A percentile compares a stretch with the other conserved stretches of the same genome.
Conservation (phyloP, 1,140 invertebrate species). For the Neodiprion lecontei region DNA sequence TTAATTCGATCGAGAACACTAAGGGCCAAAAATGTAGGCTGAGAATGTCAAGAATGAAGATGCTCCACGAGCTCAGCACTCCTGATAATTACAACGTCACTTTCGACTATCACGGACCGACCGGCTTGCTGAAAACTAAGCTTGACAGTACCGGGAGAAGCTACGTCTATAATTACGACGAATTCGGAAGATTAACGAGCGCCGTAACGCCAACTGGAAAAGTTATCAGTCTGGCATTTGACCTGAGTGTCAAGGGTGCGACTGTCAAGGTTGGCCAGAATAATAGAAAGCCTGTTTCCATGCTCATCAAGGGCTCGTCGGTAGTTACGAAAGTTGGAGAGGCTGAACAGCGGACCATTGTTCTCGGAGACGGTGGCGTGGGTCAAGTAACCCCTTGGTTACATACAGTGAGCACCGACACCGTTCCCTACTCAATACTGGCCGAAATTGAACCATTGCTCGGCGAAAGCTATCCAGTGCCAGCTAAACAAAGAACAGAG, state of each 20-base stretch:
- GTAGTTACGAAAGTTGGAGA: conserved; percentile 83
- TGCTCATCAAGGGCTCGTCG: conserved; percentile 86
- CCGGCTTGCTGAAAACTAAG: conserved; percentile 86
- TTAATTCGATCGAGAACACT: conserved; percentile 94
- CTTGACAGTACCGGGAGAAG: conserved; percentile 89
- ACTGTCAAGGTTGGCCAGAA: conserved; percentile 85
- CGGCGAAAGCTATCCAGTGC: conserved; percentile 89
- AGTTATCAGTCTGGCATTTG: conserved; percentile 84
- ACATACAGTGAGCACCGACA: conserved; percentile 84
- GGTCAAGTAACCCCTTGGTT: conserved; percentile 81
- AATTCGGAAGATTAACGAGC: conserved; percentile 88
- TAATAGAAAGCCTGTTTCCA: conserved; percentile 79
- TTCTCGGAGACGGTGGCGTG: conserved; percentile 84
- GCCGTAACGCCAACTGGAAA: conserved; percentile 93
- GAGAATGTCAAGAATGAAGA: conserved; percentile 86
- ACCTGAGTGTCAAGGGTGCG: conserved; percentile 87
- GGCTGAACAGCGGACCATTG: conserved; percentile 79
- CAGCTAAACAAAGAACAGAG: conserved; percentile 87
- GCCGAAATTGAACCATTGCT: conserved; percentile 83
- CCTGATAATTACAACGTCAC: conserved; percentile 92
- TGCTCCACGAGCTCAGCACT: conserved; percentile 86
- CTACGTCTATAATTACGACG: conserved; percentile 95
- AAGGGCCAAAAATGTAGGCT: conserved; percentile 91
- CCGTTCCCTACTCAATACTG: conserved; percentile 83
- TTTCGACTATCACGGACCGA: conserved; percentile 91